Evolutionary conservation across 2,888 invertebrate species (phyloP).

Genomic region (Parnassius apollo): DNA sequence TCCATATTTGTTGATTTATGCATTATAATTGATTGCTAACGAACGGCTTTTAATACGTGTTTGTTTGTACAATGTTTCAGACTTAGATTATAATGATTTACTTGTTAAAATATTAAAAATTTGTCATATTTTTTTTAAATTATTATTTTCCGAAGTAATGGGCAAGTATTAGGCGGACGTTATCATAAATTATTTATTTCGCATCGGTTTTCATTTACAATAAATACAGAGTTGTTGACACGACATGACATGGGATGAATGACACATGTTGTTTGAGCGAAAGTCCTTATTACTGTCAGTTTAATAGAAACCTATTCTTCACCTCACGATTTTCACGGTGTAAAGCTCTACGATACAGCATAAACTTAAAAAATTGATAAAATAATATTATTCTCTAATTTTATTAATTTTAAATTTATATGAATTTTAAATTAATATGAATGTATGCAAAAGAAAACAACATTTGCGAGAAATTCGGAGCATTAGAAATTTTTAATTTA

Average conservation of each 20-base stretch:
- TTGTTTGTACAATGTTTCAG: no score
- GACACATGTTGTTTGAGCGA: conserved; percentile 13
- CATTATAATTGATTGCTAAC: neutral
- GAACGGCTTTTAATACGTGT: neutral
- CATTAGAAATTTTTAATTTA: conserved; percentile 52
- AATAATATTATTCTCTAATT: no score
- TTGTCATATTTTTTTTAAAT: no score
- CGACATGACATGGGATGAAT: no score
- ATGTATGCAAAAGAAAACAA: neutral
- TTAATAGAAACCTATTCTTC: conserved; percentile 35
- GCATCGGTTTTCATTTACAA: conserved; percentile 13
- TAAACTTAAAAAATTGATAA: no score
- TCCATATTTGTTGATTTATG: conserved; percentile 6
- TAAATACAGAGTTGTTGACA: conserved; percentile 3
- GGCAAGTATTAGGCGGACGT: no score
- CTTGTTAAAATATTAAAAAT: no score
- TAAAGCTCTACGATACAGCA: neutral
- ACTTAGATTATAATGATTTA: no score
- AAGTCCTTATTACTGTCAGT: conserved; percentile 34
- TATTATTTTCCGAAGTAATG: no score
- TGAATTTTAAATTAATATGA: no score
- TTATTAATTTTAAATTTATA: no score
- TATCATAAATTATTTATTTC: no score
- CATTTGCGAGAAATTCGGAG: conserved; percentile 43
- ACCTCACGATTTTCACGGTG: conserved; percentile 13